Evolutionary conservation across 1,140 invertebrate genomes (phyloP).

Genomic region (Drosophila baimaii): DNA sequence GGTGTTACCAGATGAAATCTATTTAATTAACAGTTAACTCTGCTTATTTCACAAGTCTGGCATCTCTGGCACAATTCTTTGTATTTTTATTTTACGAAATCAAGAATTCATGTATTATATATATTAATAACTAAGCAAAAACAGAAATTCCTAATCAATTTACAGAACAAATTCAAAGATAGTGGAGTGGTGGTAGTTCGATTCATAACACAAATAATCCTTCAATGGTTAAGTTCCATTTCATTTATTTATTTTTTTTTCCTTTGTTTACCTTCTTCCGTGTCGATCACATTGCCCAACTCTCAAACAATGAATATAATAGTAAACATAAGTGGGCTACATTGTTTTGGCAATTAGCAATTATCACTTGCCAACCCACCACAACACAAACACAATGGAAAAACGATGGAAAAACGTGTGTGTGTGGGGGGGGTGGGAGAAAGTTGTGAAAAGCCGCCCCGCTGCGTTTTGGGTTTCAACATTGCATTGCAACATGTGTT

Average conservation of each 20-base stretch:
- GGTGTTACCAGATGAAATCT: too few relatives aligned
- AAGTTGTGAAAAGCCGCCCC: constrained; percentile 42
- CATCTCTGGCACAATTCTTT: too few relatives aligned
- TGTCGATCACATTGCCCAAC: not conserved
- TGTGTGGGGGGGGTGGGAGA: too few relatives aligned
- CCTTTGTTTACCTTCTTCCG: not conserved
- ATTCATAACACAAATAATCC: not conserved
- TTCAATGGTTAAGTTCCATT: not conserved
- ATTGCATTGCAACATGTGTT: constrained; percentile 43
- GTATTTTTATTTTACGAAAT: too few relatives aligned
- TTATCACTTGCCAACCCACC: constrained; percentile 41
- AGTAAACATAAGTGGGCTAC: constrained; percentile 10
- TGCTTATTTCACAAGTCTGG: too few relatives aligned
- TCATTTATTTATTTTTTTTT: not conserved
- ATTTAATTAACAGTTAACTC: too few relatives aligned
- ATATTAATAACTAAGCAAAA: not conserved
- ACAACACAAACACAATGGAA: constrained; percentile 29
- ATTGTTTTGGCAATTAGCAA: constrained; percentile 54
- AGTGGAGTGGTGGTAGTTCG: too few relatives aligned
- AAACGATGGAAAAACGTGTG: constrained; percentile 2
- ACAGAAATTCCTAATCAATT: not conserved
- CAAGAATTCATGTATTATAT: not conserved
- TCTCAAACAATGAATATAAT: constrained; percentile 4
- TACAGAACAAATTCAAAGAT: not conserved
- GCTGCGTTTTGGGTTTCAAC: constrained; percentile 62